Base-by-base conservation (phyloP, 2,113 vertebrate genomes). In the Anoplopoma fimbria region DNA sequence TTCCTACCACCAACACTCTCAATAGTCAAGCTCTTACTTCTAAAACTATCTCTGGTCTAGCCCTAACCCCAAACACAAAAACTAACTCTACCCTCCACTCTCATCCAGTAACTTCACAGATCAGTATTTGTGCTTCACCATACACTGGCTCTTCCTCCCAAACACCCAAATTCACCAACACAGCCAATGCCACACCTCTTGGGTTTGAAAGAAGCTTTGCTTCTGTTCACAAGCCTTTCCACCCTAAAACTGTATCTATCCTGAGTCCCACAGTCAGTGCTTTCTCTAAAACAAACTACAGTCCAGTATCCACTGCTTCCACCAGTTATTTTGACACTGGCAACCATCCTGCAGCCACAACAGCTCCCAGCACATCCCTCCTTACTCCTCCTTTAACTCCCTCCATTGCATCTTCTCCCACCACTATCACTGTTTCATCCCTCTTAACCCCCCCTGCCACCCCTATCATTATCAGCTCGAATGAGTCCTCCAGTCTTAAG, bases 381-480 rank as follows among this genome's bases (percentile, higher is more conserved):
- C 73, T 77, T 13, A 76, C 67, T 62, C 42, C 81, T 45, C n/a
- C 73, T 47, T 29, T 57, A 47, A 23, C 69, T 51, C 31, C 55
- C 53, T 9, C 62, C 13, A 4, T 42, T 12, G 29, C 69, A 25
- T 69, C 82, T 47, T 71, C 79, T 47, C 81, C 81, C 27, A 67
- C 21, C 23, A 45, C 63, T 47, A 6, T 45, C 21, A 63, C 62
- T 12, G 9, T 65, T 73, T 85, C 82, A 15, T 75, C 65, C 51
- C 67, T 87, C 34, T 76, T 90, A 61, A 93, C 87, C 0, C 91
- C 93, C 4, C 88, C 91, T 5, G n/a, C 86, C 17, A 92, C 92
- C 1, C 90, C 93, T 9, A 33, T 55, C 61, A 68, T n/a, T 27
- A 63, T 81, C 10, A 91, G 73, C 61, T 77, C 90, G 12, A 81